Evolutionary conservation across 2,113 vertebrate genomes (phyloP).

Genomic region (Psittacara wagleri): DNA sequence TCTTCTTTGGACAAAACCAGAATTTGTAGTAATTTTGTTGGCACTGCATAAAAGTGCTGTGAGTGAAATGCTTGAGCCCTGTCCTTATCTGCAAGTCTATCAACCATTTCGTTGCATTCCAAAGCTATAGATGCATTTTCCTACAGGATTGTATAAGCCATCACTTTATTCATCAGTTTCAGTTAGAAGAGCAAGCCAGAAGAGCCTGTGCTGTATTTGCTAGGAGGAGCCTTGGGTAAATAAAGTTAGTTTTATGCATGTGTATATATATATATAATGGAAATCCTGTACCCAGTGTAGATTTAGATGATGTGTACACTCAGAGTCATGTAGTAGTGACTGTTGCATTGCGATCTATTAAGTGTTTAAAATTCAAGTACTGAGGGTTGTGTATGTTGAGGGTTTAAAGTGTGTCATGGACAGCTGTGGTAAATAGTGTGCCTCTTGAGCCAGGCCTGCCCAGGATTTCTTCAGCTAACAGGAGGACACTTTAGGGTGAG

Average conservation of each 20-base stretch:
- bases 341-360: background rate
- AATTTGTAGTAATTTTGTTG: background rate
- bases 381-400: background rate
- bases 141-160: background rate
- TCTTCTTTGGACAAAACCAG: slow-evolving; percentile 5
- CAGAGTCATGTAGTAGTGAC: rapidly evolving
- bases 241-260: background rate
- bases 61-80: background rate
- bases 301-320: background rate
- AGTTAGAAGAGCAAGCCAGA: background rate
- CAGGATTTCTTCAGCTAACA: background rate
- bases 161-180: background rate
- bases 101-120: background rate
- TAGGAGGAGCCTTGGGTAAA: background rate
- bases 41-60: background rate
- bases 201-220: rapidly evolving
- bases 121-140: background rate
- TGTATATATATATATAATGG: too few species aligned
- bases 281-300: background rate
- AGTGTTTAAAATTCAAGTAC: background rate
- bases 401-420: background rate
- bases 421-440: background rate
- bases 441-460: background rate
- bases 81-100: background rate
- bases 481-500: background rate